phyloP scores from a whole-genome alignment of 2,888 invertebrate genomes.

The Andricus quercusramuli region DNA sequence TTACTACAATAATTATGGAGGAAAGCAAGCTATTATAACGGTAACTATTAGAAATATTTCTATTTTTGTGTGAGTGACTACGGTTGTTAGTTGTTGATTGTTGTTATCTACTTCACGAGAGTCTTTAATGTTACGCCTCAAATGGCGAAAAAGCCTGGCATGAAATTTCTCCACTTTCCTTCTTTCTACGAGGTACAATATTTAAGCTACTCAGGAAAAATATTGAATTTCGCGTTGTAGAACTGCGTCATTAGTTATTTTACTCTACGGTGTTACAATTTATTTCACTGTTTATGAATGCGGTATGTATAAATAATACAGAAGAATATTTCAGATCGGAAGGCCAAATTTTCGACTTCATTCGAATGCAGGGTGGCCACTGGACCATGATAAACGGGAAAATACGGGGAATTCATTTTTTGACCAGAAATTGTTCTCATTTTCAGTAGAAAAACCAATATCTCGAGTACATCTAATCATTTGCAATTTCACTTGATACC shows the following conservation, averaged over 20 bases:
- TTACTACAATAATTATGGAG: background rate
- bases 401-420: too few relatives aligned
- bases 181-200: conserved; percentile 26
- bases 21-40: conserved; percentile 4
- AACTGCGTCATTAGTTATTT: conserved; percentile 29
- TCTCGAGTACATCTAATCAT: too few relatives aligned
- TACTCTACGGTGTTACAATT: background rate
- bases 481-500: too few relatives aligned
- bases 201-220: conserved; percentile 43
- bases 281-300: background rate
- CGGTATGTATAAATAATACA: background rate
- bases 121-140: conserved; percentile 74
- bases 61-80: conserved; percentile 77
- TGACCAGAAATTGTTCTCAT: too few relatives aligned
- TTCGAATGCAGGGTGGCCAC: too few relatives aligned
- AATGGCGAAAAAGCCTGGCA: conserved; percentile 56
- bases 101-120: conserved; percentile 77
- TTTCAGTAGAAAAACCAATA: too few relatives aligned
- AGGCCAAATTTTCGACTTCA: too few relatives aligned
- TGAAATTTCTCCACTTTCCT: conserved; percentile 8
- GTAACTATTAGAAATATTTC: conserved; percentile 64
- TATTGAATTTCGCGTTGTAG: conserved; percentile 46
- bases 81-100: conserved; percentile 77
- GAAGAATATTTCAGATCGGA: background rate
- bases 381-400: too few relatives aligned